phyloP scores from a whole-genome alignment of 1,140 invertebrate genomes.

The Eupeodes corollae region DNA sequence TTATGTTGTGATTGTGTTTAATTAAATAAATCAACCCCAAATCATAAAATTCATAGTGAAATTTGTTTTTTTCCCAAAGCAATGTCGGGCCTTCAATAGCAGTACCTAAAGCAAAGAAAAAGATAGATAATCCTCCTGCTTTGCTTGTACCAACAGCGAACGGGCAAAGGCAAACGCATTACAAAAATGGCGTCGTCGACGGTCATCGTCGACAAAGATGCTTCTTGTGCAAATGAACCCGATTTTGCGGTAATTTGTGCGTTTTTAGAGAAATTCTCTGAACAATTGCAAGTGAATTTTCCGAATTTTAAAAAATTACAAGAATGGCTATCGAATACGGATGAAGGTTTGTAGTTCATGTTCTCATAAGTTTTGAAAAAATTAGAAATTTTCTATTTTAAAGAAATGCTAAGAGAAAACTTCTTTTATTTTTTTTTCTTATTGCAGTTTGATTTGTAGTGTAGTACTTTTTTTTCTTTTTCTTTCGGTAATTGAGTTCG shows the following conservation, averaged over 20 bases:
- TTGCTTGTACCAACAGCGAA: no score
- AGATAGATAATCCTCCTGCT: no score
- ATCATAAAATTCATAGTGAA: no score
- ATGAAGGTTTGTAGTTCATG: constrained; percentile 63
- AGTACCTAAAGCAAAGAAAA: no score
- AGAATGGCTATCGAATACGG: constrained; percentile 75
- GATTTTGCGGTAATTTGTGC: constrained; percentile 93
- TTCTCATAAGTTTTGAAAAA: not conserved
- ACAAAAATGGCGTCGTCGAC: constrained; percentile 5
- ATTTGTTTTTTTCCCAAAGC: no score
- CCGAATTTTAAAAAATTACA: constrained; percentile 72
- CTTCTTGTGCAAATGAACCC: constrained; percentile 79
- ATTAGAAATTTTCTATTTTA: constrained; percentile 1
- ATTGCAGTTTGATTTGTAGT: not conserved
- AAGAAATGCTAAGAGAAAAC: not conserved
- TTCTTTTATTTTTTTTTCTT: not conserved
- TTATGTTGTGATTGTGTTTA: no score
- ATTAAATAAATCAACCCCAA: no score
- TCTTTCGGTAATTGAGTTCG: not conserved
- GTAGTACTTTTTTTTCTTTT: not conserved
- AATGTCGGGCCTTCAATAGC: no score
- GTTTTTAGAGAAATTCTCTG: constrained; percentile 80
- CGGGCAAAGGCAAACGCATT: no score
- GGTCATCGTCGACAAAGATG: not conserved
- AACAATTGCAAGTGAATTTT: constrained; percentile 60